A percentile compares a stretch with the other conserved stretches of the same genome.
phyloP scores from a whole-genome alignment of 2,888 invertebrate genomes.

The Hemithea aestivaria region DNA sequence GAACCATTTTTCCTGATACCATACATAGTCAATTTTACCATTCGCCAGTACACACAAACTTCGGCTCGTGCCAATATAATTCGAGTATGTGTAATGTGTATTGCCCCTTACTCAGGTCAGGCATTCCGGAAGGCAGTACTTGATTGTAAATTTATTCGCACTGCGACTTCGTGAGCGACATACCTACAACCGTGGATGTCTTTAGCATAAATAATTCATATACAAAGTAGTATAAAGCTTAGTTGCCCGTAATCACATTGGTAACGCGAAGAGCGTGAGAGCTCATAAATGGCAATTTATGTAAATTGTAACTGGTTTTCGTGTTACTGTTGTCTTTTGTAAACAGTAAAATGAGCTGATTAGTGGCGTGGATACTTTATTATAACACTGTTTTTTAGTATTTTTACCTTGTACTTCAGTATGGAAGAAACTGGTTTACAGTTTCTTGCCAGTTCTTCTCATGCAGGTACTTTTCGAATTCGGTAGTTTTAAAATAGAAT shows the following conservation, averaged over 20 bases:
- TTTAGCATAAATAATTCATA: constrained; percentile 16
- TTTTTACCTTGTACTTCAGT: too few species aligned
- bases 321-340: constrained; percentile 8
- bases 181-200: constrained; percentile 13
- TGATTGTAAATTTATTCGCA: constrained; percentile 10
- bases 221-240: constrained; percentile 9
- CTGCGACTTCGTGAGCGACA: constrained; percentile 13
- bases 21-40: too few species aligned
- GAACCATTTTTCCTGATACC: too few species aligned
- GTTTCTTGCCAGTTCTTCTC: too few species aligned
- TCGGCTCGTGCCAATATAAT: too few species aligned
- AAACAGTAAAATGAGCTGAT: not conserved
- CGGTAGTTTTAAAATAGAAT: too few species aligned
- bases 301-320: constrained; percentile 16
- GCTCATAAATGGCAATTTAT: constrained; percentile 17
- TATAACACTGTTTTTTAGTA: too few species aligned
- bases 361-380: too few species aligned
- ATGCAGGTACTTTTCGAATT: too few species aligned
- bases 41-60: too few species aligned
- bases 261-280: constrained; percentile 21
- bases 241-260: constrained; percentile 11
- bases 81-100: too few species aligned
- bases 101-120: constrained; percentile 2
- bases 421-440: too few species aligned
- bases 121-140: constrained; percentile 6